Evolutionary conservation across 1,140 invertebrate species (phyloP).

Genomic region (Dendrolimus kikuchii): DNA sequence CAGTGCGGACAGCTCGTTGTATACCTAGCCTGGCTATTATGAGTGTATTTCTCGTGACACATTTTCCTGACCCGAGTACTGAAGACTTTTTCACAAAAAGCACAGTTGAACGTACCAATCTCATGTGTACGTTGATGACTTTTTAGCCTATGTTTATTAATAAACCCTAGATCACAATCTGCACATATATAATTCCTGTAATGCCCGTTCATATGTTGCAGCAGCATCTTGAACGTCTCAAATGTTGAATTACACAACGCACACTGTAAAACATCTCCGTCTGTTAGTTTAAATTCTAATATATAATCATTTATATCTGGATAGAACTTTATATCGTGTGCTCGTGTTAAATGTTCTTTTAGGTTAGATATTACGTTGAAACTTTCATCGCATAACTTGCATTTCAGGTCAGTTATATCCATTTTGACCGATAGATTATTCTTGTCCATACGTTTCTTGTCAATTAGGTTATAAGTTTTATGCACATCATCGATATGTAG

Average conservation of each 20-base stretch:
- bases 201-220: constrained; percentile 65
- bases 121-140: constrained; percentile 64
- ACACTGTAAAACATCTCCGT: constrained; percentile 37
- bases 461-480: constrained; percentile 21
- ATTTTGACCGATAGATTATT: constrained; percentile 53
- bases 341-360: constrained; percentile 35
- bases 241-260: constrained; percentile 44
- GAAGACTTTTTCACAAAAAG: constrained; percentile 62
- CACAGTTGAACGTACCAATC: constrained; percentile 46
- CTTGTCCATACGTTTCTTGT: constrained; percentile 36
- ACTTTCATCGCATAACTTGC: constrained; percentile 31
- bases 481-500: constrained; percentile 32
- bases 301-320: constrained; percentile 47
- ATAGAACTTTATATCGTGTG: constrained; percentile 46
- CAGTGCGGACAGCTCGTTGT: constrained; percentile 53
- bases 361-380: constrained; percentile 29
- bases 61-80: constrained; percentile 37
- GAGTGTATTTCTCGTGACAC: constrained; percentile 54
- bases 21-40: constrained; percentile 43
- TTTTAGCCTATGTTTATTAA: constrained; percentile 66
- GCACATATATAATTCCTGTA: constrained; percentile 81
- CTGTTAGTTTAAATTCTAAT: constrained; percentile 47
- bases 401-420: constrained; percentile 51
- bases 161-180: constrained; percentile 82
- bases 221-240: constrained; percentile 54